These are phyloP conservation scores for Cecidostiba fungosa DNA, from an alignment of 2,888 invertebrate genomes.

Conservation along the genomic window DNA sequence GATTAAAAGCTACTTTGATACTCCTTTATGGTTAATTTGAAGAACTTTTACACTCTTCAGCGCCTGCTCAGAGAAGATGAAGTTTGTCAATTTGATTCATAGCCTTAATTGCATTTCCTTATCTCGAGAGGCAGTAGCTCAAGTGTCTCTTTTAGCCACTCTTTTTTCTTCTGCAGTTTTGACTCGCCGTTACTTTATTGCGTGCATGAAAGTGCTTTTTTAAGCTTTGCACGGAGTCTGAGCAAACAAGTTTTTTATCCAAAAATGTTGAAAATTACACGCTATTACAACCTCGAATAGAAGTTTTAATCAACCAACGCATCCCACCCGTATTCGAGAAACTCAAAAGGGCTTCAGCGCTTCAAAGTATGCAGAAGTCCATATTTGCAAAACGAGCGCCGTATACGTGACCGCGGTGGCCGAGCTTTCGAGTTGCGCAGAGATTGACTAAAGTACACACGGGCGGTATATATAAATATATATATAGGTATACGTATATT, in stretches of 20 bases:
- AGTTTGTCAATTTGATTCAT: conserved; percentile 46
- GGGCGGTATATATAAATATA: neutral
- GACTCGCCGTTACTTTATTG: neutral
- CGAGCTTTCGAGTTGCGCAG: neutral
- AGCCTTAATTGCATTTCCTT: conserved; percentile 36
- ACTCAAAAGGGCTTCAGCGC: too few species aligned
- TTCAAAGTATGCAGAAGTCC: neutral
- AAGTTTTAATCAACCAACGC: too few species aligned
- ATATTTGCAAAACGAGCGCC: neutral
- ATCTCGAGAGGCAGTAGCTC: conserved; percentile 13
- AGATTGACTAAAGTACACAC: neutral
- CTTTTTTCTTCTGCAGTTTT: neutral
- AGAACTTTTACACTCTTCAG: conserved; percentile 37
- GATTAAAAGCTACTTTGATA: conserved; percentile 41
- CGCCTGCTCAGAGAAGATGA: neutral
- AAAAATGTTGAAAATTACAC: too few species aligned
- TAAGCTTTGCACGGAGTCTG: neutral
- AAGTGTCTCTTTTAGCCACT: conserved; percentile 7
- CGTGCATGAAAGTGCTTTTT: neutral
- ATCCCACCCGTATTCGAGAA: too few species aligned
- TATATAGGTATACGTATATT: neutral
- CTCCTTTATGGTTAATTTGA: conserved; percentile 39
- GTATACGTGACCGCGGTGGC: neutral
- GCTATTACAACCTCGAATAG: too few species aligned
- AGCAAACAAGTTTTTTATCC: neutral